A percentile compares a stretch with the other conserved stretches of the same genome.
Evolutionary conservation across 2,888 invertebrate species (phyloP).

Genomic region (Saturnia pavonia): DNA sequence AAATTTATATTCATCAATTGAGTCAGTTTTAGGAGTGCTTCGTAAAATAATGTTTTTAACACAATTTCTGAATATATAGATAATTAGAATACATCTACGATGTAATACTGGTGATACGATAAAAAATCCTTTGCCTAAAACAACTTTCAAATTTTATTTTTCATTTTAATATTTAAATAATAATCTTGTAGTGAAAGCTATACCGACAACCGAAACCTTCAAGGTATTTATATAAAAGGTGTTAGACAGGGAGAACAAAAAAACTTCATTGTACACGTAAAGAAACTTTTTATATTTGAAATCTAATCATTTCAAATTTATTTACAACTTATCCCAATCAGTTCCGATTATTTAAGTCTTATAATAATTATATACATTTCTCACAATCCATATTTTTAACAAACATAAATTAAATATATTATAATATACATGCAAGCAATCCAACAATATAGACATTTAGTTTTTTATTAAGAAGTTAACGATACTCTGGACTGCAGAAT

Average conservation of each 20-base stretch:
- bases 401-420: not conserved
- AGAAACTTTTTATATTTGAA: slow-evolving; percentile 55
- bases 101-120: no score
- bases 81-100: no score
- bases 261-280: slow-evolving; percentile 36
- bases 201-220: not conserved
- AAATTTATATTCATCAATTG: no score
- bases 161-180: no score
- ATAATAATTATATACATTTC: slow-evolving; percentile 53
- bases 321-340: slow-evolving; percentile 77
- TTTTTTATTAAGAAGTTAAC: not conserved
- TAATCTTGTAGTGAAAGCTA: no score
- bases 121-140: no score
- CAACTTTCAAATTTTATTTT: no score
- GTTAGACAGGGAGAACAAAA: not conserved
- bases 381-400: slow-evolving; percentile 40
- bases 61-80: no score
- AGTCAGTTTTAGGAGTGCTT: no score
- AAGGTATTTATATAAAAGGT: not conserved
- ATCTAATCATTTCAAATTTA: slow-evolving; percentile 58
- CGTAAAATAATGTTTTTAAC: no score
- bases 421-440: slow-evolving; percentile 28
- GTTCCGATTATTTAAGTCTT: slow-evolving; percentile 68
- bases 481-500: not conserved
- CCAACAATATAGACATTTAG: slow-evolving; percentile 13